phyloP scores from a whole-genome alignment of 2,797 vertebrate species.

The Enoplosus armatus region DNA sequence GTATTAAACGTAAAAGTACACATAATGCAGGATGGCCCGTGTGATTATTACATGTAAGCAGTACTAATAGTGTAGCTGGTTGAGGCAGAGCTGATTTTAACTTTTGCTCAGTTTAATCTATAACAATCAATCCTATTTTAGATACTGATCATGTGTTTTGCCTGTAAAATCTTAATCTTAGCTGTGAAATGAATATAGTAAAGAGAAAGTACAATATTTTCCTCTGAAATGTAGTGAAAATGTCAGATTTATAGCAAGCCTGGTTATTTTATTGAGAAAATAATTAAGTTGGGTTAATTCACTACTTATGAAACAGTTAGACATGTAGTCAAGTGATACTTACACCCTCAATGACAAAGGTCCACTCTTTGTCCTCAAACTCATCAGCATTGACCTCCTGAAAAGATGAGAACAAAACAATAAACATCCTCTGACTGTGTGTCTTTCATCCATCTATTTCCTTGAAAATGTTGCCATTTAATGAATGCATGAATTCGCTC shows the following conservation, averaged over 20 bases:
- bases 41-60: neutral
- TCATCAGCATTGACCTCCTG: slow-evolving; percentile 90
- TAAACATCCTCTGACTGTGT: neutral
- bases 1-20: neutral
- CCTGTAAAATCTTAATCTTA: neutral
- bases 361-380: slow-evolving; percentile 96
- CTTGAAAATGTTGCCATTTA: neutral
- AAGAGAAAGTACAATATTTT: neutral
- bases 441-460: neutral
- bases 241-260: neutral
- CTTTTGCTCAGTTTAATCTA: neutral
- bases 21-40: too few species aligned
- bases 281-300: neutral
- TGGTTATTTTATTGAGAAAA: neutral
- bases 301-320: neutral
- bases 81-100: neutral
- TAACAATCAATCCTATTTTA: neutral
- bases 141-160: neutral
- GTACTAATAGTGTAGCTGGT: neutral
- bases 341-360: slow-evolving; percentile 93
- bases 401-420: neutral
- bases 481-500: neutral
- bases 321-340: slow-evolving; percentile 62
- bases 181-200: neutral
- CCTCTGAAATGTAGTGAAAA: neutral